Conservation (phyloP, 2,113 vertebrate genomes). For the Oreochromis tanganicae region DNA sequence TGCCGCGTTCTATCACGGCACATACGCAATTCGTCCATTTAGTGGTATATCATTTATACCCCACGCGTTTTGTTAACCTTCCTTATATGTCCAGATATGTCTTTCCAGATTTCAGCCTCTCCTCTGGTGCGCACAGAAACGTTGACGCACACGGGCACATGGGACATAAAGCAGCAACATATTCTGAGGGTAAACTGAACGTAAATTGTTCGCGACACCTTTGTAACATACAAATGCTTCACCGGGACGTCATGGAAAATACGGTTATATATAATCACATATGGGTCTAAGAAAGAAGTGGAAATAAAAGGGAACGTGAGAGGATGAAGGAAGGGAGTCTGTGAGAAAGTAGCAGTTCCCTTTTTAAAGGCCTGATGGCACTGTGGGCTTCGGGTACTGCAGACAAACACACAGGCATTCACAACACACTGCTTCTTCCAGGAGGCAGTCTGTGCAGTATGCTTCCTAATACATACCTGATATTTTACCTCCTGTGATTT, state of each 20-base stretch:
- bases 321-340: neutral
- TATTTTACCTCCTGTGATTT: slow-evolving; percentile 9
- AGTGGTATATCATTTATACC: neutral
- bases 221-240: neutral
- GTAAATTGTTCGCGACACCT: neutral
- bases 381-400: slow-evolving; percentile 62
- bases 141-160: neutral
- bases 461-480: slow-evolving; percentile 13
- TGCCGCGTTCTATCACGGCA: neutral
- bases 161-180: neutral
- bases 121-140: neutral
- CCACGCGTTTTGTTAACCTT: neutral
- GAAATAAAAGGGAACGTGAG: neutral
- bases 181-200: neutral
- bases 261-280: slow-evolving; percentile 5
- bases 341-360: slow-evolving; percentile 49
- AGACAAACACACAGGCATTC: neutral
- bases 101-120: neutral
- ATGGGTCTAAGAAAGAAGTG: neutral
- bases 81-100: neutral
- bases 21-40: neutral
- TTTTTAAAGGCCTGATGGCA: slow-evolving; percentile 64
- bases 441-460: neutral
- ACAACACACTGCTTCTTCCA: neutral
- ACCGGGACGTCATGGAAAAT: neutral